Base-by-base conservation (phyloP, 2,888 invertebrate genomes). In the Himalopsyche anomala region DNA sequence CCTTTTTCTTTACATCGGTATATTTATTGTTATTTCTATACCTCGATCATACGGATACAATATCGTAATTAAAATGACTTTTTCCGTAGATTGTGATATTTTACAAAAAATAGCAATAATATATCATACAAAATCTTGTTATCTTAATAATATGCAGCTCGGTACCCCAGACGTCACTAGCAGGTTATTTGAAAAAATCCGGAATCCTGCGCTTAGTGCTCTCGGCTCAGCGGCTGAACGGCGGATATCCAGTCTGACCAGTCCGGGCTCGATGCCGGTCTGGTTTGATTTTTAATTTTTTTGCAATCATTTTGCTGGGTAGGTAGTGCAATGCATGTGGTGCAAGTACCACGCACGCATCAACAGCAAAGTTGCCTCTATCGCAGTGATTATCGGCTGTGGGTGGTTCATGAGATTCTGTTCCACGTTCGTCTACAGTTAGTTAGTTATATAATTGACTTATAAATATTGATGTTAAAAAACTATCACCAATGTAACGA, bases 241-340 rank as follows among this genome's bases (percentile, higher is more conserved):
- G 62, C 62, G 62, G 19, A 62, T 19, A 19, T 62, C 62, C 62
- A 62, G 62, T 62, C 62, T 19, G 62, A 62, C 62, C 62, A 62
- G 62, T 62, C 62, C 19, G 5, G 62, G 19, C 19, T 62, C 62
- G 62, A 62, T 62, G 62, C 62, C 62, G 5, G 62, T 62, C 62
- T 28, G 62, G 62, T 62, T 62, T 62, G 62, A 62, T 62, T 62
- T 62, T 62, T 5, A 17, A 56, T 56, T 56, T n/a, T 56, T 56
- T 62, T 62, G 62, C 62, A n/a, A 62, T 62, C 19, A 5, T 62
- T 62, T 62, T 28, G 62, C 62, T 62, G 62, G 8, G 19, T 62
- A n/a, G 62, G 62, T 62, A 62, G 28, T 62, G 19, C 62, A 62
- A 62, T 28, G 62, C 19, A 8, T 62, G 62, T 19, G 51, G 15